Base-by-base conservation (phyloP, 2,888 invertebrate species). In the Parnassius smintheus region DNA sequence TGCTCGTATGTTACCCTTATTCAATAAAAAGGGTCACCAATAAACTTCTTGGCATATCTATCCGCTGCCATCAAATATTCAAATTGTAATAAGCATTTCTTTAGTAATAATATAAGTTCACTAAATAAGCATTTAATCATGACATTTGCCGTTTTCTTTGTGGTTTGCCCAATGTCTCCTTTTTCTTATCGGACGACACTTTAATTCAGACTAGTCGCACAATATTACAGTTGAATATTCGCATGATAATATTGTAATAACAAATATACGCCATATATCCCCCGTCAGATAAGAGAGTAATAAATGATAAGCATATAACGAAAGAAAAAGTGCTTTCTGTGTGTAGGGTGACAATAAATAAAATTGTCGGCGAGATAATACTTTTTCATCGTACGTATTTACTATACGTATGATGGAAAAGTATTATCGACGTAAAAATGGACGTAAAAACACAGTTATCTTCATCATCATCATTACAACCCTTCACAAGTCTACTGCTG, bases 221-320 rank as follows among this genome's bases (percentile, higher is more conserved):
- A 25, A 56, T 56, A 64, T 64, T 25, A 59, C 59, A 49, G 64
- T 9, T 56, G 60, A 64, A 64, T 56, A 64, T 64, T 64, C 64
- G 60, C 64, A 66, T 61, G 68, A 73, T 73, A 72, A 71, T 69
- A 72, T 67, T 59, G 67, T 66, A 64, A 65, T 73, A 73, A 73
- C 74, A 74, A 70, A 74, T 72, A 68, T 54, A 66, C 57, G 60
- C 63, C 67, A 68, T 70, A 69, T 72, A 77, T 80, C 71, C 68
- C 58, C 67, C 63, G 64, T 67, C 65, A 75, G 83, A 83, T 83
- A 80, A 78, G 73, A 69, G 68, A 53, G 74, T 84, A 83, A 85
- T 86, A 85, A 86, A 86, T 86, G 86, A 83, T 85, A 82, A 81
- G 77, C 78, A 74, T 68, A 72, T 71, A 66, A 60, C 64, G 53